These are phyloP conservation scores for Halocynthia aurantium DNA, from an alignment of 23 tunicate genomes.

Conservation along the genomic window DNA sequence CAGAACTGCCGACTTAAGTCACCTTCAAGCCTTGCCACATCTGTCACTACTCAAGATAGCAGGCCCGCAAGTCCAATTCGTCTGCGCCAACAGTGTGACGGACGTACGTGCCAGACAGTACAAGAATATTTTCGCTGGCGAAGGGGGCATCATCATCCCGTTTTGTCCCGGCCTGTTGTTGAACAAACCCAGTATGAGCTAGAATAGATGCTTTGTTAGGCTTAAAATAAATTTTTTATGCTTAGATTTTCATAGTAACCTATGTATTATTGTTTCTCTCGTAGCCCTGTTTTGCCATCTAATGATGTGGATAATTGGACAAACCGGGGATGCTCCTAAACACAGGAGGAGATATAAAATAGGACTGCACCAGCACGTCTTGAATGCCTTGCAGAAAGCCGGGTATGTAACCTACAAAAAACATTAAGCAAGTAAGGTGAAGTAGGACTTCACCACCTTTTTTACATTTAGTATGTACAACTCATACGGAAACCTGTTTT, in stretches of 20 bases:
- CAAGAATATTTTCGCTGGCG: conserved; percentile 54
- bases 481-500: too few relatives aligned
- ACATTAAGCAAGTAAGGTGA: neutral
- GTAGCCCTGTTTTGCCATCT: conserved; percentile 22
- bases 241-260: neutral
- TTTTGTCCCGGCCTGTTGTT: conserved; percentile 37
- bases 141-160: conserved; percentile 65
- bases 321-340: neutral
- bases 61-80: conserved; percentile 61
- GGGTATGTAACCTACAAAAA: conserved; percentile 15
- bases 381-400: conserved; percentile 18
- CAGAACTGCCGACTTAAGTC: conserved; percentile 64
- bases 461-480: too few relatives aligned
- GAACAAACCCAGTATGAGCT: conserved; percentile 34
- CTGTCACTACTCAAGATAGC: conserved; percentile 61
- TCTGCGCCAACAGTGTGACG: conserved; percentile 37
- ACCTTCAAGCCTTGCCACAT: conserved; percentile 50
- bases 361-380: conserved; percentile 34
- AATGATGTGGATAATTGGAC: conserved; percentile 27
- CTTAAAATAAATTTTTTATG: neutral
- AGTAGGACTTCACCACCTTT: neutral
- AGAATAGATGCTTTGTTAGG: neutral
- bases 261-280: neutral
- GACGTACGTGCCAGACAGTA: conserved; percentile 42
- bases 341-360: conserved; percentile 18